Base-by-base conservation (phyloP, 2,797 vertebrate genomes). In the Onychomys leucogaster region DNA sequence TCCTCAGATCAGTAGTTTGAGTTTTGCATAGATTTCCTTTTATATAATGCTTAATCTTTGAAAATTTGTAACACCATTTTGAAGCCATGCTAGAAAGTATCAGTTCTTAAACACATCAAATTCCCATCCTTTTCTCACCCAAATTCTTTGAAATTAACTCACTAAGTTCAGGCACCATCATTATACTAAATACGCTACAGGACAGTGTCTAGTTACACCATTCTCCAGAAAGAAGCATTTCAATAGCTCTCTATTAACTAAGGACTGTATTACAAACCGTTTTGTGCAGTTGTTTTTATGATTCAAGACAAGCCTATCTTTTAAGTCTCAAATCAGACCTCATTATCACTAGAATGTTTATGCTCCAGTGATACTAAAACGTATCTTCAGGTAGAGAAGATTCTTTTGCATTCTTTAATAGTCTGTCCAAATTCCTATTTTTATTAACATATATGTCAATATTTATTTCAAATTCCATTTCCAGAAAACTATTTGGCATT, bases 401-500 rank as follows among this genome's bases (percentile, higher is more conserved):
- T 83, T 80, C 0, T 93, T 92, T 90, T 80, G 6, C 9, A 49
- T 77, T 78, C 4, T 14, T 95, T 92, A 81, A 77, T 34, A 10
- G 2, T 94, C 27, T 81, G 12, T 6, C 11, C 21, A 84, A 65
- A n/a, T 90, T 96, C 11, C 10, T 90, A 67, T 21, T 25, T n/a
- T 81, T 7, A 52, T 87, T 46, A 37, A 55, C 78, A 90, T 27
- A 1, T 78, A 73, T 17, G 61, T 67, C 46, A 81, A 73, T 80
- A 90, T 92, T 80, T 96, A 71, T 88, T 92, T 84, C 19, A 89
- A 92, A 94, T 84, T 0, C 12, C 5, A 59, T 82, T 94, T 95
- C 13, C 9, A 78, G 41, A 34, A 91, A 95, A 69, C 2, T 65
- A 10, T 73, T 87, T 80, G 34, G 59, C 0, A 8, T 6, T 89